A percentile compares a stretch with the other conserved stretches of the same genome.
Evolutionary conservation across 2,113 vertebrate genomes (phyloP).

Genomic region (Pteronura brasiliensis): DNA sequence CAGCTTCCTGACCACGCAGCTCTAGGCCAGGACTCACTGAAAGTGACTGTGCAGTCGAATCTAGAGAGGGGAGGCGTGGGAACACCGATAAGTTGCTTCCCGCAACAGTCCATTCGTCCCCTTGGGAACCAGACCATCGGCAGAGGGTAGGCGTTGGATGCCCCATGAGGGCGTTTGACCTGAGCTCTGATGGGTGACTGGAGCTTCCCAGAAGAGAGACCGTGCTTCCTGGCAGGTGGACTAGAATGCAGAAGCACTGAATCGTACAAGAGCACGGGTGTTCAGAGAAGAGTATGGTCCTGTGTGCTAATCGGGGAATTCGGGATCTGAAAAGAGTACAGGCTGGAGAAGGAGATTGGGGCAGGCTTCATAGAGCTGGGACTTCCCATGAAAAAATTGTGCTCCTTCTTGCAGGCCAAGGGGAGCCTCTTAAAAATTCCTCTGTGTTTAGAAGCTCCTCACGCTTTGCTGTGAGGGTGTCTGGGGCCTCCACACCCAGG

Average conservation of each 20-base stretch:
- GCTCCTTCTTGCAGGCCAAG: neutral
- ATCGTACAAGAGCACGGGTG: neutral
- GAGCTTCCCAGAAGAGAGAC: neutral
- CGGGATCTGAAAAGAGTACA: fast-evolving
- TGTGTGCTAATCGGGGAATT: neutral
- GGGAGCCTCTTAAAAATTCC: neutral
- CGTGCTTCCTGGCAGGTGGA: neutral
- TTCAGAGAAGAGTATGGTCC: neutral
- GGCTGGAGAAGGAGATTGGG: neutral
- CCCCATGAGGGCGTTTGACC: neutral
- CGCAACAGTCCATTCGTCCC: neutral
- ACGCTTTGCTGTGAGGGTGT: neutral
- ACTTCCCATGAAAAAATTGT: neutral
- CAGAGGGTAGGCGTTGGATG: fast-evolving
- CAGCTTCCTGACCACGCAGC: fast-evolving
- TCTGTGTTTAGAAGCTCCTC: neutral
- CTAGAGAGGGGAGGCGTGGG: neutral
- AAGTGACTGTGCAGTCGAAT: fast-evolving
- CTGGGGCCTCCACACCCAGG: neutral
- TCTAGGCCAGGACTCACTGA: neutral
- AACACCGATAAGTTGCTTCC: neutral
- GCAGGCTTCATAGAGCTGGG: neutral
- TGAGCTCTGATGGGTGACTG: neutral
- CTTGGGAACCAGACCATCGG: neutral
- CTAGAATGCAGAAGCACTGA: neutral